These are phyloP conservation scores for Gallinago jamesoni DNA, from an alignment of 2,113 vertebrate species.

Conservation along the genomic window DNA sequence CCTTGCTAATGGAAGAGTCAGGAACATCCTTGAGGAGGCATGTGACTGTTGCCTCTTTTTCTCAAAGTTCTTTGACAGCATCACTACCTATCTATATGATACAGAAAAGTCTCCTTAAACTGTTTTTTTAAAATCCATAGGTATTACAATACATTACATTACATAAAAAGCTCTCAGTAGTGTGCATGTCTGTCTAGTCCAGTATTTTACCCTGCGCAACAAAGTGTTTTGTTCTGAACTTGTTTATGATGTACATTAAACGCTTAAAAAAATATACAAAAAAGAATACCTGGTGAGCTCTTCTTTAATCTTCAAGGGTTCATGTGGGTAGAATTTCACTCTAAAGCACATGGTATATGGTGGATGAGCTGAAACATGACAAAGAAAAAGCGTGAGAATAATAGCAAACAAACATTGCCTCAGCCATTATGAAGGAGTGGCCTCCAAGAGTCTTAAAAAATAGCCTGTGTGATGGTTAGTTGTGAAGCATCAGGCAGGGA, in stretches of 20 bases:
- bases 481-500: background rate
- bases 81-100: background rate
- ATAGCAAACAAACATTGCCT: conserved; percentile 16
- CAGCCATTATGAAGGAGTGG: background rate
- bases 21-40: background rate
- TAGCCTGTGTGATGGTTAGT: background rate
- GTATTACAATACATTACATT: background rate
- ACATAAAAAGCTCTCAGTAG: background rate
- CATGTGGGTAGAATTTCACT: conserved; percentile 98
- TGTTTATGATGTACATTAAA: background rate
- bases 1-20: background rate
- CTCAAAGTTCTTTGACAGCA: background rate
- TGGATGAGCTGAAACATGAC: conserved; percentile 89
- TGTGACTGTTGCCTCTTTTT: background rate
- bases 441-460: background rate
- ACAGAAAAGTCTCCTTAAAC: conserved; percentile 9
- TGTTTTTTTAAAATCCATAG: background rate
- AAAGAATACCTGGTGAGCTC: conserved; percentile 93
- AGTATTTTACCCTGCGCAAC: background rate
- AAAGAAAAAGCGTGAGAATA: conserved; percentile 73
- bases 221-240: background rate
- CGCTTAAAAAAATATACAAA: background rate
- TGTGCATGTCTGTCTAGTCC: background rate
- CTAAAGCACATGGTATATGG: conserved; percentile 99
- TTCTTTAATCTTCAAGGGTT: conserved; percentile 99